These are phyloP conservation scores for Teleogryllus oceanicus DNA, from an alignment of 2,888 invertebrate species.

Conservation along the genomic window DNA sequence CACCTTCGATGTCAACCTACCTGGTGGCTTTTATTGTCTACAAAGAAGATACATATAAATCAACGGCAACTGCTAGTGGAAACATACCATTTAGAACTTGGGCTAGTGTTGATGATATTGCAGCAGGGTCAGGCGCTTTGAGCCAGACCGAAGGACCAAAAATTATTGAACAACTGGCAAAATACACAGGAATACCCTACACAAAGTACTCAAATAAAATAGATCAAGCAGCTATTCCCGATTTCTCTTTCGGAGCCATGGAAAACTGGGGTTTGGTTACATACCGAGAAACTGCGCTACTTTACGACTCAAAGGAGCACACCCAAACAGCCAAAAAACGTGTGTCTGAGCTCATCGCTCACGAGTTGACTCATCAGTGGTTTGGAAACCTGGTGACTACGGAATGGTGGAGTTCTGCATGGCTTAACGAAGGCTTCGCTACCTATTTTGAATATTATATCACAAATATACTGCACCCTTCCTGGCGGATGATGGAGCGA, in stretches of 20 bases:
- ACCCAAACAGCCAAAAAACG: slow-evolving; percentile 40
- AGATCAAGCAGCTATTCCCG: slow-evolving; percentile 48
- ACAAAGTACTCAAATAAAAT: slow-evolving; percentile 46
- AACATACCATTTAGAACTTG: slow-evolving; percentile 36
- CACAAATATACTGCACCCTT: slow-evolving; percentile 36
- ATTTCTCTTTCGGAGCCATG: slow-evolving; percentile 48
- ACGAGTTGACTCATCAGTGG: slow-evolving; percentile 49
- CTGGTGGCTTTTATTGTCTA: slow-evolving; percentile 51
- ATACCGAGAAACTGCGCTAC: slow-evolving; percentile 49
- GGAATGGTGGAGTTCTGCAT: slow-evolving; percentile 50
- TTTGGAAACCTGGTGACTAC: slow-evolving; percentile 44
- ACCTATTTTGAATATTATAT: slow-evolving; percentile 48
- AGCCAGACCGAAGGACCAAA: neutral
- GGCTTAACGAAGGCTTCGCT: slow-evolving; percentile 54
- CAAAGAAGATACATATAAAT: slow-evolving; percentile 38
- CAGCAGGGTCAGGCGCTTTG: slow-evolving; percentile 37
- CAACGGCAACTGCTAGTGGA: neutral
- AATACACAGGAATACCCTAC: slow-evolving; percentile 39
- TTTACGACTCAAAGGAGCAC: neutral
- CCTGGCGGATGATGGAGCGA: neutral
- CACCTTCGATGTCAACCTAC: slow-evolving; percentile 62
- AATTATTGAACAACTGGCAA: neutral
- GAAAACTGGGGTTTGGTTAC: slow-evolving; percentile 70
- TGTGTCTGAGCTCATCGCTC: slow-evolving; percentile 46
- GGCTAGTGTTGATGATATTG: slow-evolving; percentile 49